Evolutionary conservation across 2,888 invertebrate species (phyloP).

Genomic region (Dryobota labecula): DNA sequence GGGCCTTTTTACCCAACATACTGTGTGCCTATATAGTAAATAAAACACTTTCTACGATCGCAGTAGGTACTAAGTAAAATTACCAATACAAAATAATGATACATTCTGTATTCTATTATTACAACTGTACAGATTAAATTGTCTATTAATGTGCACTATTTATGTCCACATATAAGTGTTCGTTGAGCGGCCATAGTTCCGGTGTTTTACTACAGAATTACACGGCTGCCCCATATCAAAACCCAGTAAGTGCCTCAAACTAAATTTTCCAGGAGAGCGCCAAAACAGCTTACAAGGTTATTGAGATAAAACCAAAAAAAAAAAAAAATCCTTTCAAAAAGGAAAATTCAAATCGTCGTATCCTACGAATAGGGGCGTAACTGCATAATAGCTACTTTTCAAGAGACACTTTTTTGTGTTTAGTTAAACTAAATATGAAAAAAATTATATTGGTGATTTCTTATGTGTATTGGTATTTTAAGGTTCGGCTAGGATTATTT

Average conservation of each 20-base stretch:
- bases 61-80: not conserved
- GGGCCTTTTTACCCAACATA: not conserved
- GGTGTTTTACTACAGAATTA: constrained; percentile 32
- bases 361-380: too few relatives aligned
- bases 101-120: constrained; percentile 23
- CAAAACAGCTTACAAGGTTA: too few relatives aligned
- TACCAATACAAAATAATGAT: not conserved
- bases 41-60: not conserved
- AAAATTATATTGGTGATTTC: too few relatives aligned
- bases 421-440: too few relatives aligned
- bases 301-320: too few relatives aligned
- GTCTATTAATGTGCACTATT: constrained; percentile 53
- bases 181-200: constrained; percentile 30
- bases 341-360: too few relatives aligned
- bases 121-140: constrained; percentile 21
- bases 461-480: too few relatives aligned
- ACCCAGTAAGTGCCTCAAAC: not conserved
- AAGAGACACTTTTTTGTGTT: too few relatives aligned
- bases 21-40: not conserved
- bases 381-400: too few relatives aligned
- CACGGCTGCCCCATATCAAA: constrained; percentile 13
- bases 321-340: too few relatives aligned
- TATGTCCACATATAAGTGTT: constrained; percentile 43
- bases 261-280: not conserved
- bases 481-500: too few relatives aligned